Evolutionary conservation across 2,888 invertebrate genomes (phyloP), one percentile per base, ranked within the genome.

Genomic region (Tridacna gigas): DNA sequence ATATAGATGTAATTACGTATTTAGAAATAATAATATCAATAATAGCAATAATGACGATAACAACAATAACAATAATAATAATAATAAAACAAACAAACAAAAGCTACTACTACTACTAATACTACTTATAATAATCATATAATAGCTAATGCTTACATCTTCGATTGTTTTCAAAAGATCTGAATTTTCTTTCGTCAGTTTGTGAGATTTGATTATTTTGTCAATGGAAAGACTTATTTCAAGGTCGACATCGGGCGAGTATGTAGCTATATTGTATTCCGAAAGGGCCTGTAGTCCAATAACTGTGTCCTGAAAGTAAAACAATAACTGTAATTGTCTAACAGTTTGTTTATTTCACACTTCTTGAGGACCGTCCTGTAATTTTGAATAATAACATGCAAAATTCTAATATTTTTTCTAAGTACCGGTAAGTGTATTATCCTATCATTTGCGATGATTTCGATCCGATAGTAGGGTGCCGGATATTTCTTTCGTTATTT

Each of bases 201-300:
- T 74, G 56, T 90, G 83, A 13, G 86, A 82, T 66, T 83, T 79
- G 20, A 83, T 74, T 45, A 82, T 84, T 1, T 83, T 74, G 22
- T 90, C 89, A 4, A 83, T 88, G 20, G 89, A 84, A 1, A 90
- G 84, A 9, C 86, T 82, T 15, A 93, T 79, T 3, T 87, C 87
- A 77, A 94, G 88, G 80, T 93, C 88, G 47, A 93, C 81, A 48
- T 95, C 91, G 71, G 95, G 94, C 20, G 94, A 93, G 74, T 94
- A 95, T 79, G 96, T 94, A 0, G 95, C 93, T 3, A 94, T 91
- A 2, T 96, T 96, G 91, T 96, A 96, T 89, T 96, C 95, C 0
- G 96, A 95, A 18, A 96, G 92, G 0, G 96, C 96, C 88, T 96
- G 96, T 25, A 96, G 94, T 9, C 96, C 96, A 18, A 96, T 95